phyloP scores from a whole-genome alignment of 1,140 invertebrate genomes.

The Drosophila eugracilis region DNA sequence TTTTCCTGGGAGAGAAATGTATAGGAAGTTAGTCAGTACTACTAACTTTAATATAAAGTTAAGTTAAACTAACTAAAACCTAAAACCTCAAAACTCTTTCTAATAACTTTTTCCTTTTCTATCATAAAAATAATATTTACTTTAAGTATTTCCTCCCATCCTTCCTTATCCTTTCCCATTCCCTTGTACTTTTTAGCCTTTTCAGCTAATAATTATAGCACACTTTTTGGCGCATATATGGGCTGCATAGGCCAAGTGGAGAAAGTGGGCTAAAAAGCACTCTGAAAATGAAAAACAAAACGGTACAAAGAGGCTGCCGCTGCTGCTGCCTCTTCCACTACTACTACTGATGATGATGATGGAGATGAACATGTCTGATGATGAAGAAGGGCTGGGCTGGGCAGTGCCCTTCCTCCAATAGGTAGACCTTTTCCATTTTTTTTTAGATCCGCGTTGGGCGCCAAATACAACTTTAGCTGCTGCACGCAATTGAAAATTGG shows the following conservation, averaged over 20 bases:
- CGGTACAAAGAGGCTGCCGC: too few species aligned
- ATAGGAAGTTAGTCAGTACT: too few species aligned
- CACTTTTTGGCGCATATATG: conserved; percentile 32
- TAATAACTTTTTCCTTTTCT: too few species aligned
- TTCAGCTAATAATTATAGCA: conserved; percentile 14
- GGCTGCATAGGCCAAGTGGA: too few species aligned
- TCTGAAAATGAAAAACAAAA: conserved; percentile 28
- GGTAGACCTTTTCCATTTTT: conserved; percentile 2
- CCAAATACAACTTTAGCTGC: conserved; percentile 24
- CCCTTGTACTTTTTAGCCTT: neutral
- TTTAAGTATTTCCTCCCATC: too few species aligned
- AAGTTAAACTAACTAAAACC: too few species aligned
- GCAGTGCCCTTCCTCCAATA: neutral
- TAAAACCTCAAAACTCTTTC: too few species aligned
- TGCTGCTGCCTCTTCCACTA: too few species aligned
- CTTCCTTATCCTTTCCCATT: too few species aligned
- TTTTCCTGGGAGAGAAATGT: neutral
- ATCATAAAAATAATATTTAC: too few species aligned
- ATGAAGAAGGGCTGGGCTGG: conserved; percentile 1
- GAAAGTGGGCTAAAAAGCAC: conserved; percentile 26
- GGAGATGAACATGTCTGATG: conserved; percentile 1
- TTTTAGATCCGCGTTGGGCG: neutral
- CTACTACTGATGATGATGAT: conserved; percentile 28
- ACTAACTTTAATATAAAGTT: too few species aligned
- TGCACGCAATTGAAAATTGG: conserved; percentile 52